These are phyloP conservation scores for Chloroceryle aenea DNA, from an alignment of 2,113 vertebrate species.

Conservation along the genomic window DNA sequence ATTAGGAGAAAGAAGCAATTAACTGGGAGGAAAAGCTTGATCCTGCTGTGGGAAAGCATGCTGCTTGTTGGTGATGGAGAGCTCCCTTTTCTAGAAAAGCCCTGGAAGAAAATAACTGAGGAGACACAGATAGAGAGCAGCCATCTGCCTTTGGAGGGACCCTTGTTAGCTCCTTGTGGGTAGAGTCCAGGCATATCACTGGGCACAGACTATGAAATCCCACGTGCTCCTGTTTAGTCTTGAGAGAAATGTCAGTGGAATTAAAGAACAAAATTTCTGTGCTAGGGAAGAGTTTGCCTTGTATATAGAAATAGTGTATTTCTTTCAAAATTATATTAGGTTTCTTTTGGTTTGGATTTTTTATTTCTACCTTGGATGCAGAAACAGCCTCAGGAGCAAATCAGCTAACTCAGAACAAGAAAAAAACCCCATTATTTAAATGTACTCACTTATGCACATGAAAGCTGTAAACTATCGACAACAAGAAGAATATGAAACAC, in stretches of 20 bases:
- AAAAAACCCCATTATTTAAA: neutral
- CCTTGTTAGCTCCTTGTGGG: rapidly evolving
- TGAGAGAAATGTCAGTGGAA: neutral
- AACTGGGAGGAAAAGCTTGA: neutral
- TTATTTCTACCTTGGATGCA: neutral
- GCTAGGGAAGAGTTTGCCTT: neutral
- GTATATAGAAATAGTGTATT: neutral
- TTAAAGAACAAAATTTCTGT: neutral
- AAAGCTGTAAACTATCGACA: neutral
- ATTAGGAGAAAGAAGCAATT: neutral
- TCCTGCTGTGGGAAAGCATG: neutral
- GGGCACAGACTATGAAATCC: neutral
- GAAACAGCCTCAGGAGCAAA: neutral
- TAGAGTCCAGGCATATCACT: rapidly evolving
- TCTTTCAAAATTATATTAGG: neutral
- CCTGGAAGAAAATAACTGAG: neutral
- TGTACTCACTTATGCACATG: neutral
- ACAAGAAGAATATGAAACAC: neutral
- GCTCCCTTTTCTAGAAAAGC: neutral
- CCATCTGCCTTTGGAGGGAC: neutral
- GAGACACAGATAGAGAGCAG: neutral
- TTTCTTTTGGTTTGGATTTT: neutral
- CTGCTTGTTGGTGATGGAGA: neutral
- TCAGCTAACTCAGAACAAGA: neutral
- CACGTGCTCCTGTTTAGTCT: neutral